Evolutionary conservation across 2,888 invertebrate species (phyloP).

Genomic region (Nebria brevicollis): DNA sequence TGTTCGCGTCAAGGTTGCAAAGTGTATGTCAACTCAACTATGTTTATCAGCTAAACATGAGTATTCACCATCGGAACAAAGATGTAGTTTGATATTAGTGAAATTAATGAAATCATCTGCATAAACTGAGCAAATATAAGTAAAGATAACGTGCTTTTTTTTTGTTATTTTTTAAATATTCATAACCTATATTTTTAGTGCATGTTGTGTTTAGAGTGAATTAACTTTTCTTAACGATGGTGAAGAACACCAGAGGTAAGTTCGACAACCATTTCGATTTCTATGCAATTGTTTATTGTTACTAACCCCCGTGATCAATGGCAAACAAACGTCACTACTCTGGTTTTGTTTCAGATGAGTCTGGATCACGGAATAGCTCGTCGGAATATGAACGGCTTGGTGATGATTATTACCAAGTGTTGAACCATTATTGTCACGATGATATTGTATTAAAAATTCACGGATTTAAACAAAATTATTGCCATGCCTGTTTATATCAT

Average conservation of each 20-base stretch:
- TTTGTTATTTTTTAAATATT: constrained; percentile 8
- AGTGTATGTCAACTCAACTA: constrained; percentile 29
- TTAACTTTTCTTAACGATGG: constrained; percentile 27
- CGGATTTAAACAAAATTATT: constrained; percentile 65
- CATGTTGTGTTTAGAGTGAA: constrained; percentile 19
- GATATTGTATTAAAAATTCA: constrained; percentile 64
- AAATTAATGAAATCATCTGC: neutral
- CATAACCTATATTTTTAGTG: neutral
- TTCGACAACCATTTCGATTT: neutral
- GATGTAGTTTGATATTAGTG: neutral
- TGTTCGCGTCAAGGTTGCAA: constrained; percentile 22
- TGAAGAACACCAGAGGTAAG: constrained; percentile 32
- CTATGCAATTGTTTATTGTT: neutral
- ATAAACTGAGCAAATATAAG: neutral
- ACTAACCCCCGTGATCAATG: neutral
- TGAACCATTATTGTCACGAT: constrained; percentile 62
- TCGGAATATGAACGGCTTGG: constrained; percentile 67
- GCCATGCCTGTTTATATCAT: constrained; percentile 65
- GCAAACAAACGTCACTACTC: neutral
- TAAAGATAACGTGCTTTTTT: constrained; percentile 23
- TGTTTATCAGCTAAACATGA: constrained; percentile 14
- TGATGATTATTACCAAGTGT: constrained; percentile 66
- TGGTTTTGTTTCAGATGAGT: constrained; percentile 56
- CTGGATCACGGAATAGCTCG: constrained; percentile 56
- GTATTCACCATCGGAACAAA: constrained; percentile 12